Base-by-base conservation (phyloP, 2,113 vertebrate genomes). In the Oenanthe oenanthe region DNA sequence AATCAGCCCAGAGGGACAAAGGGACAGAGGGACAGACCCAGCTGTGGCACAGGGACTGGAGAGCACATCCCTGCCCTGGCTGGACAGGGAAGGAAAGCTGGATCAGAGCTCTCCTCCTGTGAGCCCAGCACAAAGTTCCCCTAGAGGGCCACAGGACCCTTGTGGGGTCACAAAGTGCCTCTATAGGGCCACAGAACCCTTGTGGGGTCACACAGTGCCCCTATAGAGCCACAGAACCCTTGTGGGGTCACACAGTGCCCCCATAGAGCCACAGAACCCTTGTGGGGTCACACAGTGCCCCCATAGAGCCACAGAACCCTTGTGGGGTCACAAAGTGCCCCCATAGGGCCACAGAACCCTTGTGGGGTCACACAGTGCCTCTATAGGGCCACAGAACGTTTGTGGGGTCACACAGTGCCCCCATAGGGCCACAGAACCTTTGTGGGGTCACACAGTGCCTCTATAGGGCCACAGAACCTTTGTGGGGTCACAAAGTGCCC, bases 61-160 rank as follows among this genome's bases (percentile, higher is more conserved):
- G 51, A 36, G 22, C 77, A 24, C 58, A 18, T 22, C 68, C 89
- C 47, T 66, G 57, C 57, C 47, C 26, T 0, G 10, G 51, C 31
- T 22, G 2, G 17, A 0, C 2, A 3, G 38, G 4, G 45, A 43
- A 34, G 50, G 17, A 12, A 51, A 26, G 50, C 40, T 4, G 2
- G 28, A 3, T n/a, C 53, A 25, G 58, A 17, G 57, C 31, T 36
- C 68, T 56, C 48, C 42, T 48, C 53, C 45, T 36, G 65, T 10
- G 2, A 75, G 26, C 34, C 34, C 34, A 36, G 34, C 81, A 24
- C 22, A 48, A 7, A 47, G 47, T 22, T 21, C 11, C 47, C 45
- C 45, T 20, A 21, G 3, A 18, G 10, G 45, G 45, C 20, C 45
- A 47, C 45, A 21, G 45, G 7, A 45, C 43, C 45, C 6, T 9